phyloP scores from a whole-genome alignment of 2,888 invertebrate genomes.

The Alviniconcha strummeri region DNA sequence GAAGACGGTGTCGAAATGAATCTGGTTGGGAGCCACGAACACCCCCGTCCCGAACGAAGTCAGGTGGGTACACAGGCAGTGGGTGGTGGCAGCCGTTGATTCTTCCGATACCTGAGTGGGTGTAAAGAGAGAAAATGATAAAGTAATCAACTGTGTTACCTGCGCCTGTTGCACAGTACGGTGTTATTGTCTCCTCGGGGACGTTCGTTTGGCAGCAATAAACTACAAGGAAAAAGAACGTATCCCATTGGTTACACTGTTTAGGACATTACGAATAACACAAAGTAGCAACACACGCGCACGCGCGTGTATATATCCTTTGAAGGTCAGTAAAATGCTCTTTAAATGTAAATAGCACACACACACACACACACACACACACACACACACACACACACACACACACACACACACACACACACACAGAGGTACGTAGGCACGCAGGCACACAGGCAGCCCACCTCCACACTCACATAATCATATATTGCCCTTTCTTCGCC shows the following conservation, averaged over 20 bases:
- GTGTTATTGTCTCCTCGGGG: no score
- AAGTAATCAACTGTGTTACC: no score
- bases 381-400: not conserved
- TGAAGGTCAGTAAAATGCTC: not conserved
- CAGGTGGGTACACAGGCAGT: constrained; percentile 55
- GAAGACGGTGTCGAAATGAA: constrained; percentile 73
- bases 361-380: constrained; percentile 1
- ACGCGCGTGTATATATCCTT: not conserved
- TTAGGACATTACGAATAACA: no score
- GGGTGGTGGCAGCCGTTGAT: constrained; percentile 49
- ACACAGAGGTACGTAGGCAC: no score
- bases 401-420: no score
- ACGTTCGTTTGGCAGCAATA: no score
- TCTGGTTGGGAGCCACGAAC: constrained; percentile 71
- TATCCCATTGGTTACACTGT: no score
- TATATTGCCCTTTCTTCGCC: no score
- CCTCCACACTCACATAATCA: no score
- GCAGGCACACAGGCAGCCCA: no score
- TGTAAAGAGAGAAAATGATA: not conserved
- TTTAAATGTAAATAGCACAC: not conserved
- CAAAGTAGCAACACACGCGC: not conserved
- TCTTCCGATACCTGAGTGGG: constrained; percentile 46
- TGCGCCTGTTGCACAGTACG: no score
- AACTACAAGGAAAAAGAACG: no score
- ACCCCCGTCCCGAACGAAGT: constrained; percentile 60